phyloP scores from a whole-genome alignment of 2,113 vertebrate species.

The Caloenas nicobarica region DNA sequence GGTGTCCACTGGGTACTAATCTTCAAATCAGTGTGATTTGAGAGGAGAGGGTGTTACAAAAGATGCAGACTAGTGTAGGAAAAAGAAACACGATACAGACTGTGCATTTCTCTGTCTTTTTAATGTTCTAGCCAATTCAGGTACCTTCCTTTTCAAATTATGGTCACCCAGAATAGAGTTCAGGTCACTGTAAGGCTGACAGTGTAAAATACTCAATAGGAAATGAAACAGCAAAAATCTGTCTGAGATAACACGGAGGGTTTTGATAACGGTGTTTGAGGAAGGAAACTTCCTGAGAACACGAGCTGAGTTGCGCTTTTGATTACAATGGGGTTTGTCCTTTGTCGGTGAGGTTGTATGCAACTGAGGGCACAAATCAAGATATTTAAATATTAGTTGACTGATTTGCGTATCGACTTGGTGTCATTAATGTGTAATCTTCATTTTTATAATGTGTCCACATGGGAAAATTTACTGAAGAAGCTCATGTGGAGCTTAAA shows the following conservation, averaged over 20 bases:
- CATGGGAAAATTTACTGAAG: background rate
- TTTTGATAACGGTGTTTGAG: background rate
- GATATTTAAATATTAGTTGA: background rate
- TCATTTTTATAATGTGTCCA: background rate
- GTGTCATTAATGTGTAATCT: background rate
- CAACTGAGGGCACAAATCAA: background rate
- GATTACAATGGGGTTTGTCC: background rate
- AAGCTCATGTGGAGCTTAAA: background rate
- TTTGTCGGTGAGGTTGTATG: background rate
- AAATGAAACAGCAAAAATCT: background rate
- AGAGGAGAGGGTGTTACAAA: background rate
- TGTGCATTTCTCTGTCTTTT: background rate
- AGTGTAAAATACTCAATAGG: background rate
- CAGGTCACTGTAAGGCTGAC: background rate
- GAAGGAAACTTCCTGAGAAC: conserved; percentile 5
- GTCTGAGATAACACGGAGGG: background rate
- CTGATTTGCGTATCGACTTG: background rate
- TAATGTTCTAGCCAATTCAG: background rate
- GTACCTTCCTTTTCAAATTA: background rate
- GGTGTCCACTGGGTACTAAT: background rate
- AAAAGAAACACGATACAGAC: background rate
- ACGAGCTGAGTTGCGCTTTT: background rate
- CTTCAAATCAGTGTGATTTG: background rate
- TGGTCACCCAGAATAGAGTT: background rate
- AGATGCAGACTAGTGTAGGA: background rate